Evolutionary conservation across 2,797 vertebrate genomes (phyloP).

Genomic region (Brotogeris chrysoptera): DNA sequence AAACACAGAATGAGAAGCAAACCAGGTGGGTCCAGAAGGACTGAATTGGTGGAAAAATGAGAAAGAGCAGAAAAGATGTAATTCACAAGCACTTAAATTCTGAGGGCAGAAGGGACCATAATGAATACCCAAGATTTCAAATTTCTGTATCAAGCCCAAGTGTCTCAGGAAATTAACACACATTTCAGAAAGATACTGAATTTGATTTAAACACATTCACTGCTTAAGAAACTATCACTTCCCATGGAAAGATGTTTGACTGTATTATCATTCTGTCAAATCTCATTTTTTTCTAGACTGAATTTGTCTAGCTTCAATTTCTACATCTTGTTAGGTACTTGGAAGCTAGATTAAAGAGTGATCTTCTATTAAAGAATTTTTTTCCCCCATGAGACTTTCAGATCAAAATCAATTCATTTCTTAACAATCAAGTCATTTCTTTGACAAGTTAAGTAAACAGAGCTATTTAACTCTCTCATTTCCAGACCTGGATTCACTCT

Average conservation of each 20-base stretch:
- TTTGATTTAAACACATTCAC: not conserved
- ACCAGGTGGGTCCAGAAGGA: not conserved
- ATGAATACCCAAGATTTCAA: not conserved
- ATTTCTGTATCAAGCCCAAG: not conserved
- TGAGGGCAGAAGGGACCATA: not conserved
- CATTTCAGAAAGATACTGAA: not conserved
- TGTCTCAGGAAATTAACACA: not conserved
- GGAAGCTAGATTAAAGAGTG: constrained; percentile 20
- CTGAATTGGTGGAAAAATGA: not conserved
- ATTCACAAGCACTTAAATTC: not conserved
- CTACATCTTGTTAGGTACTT: not conserved
- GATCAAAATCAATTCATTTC: constrained; percentile 27
- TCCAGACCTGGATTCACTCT: not conserved
- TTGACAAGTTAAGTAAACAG: constrained; percentile 1
- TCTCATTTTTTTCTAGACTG: not conserved
- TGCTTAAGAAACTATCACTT: not conserved
- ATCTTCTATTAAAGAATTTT: not conserved
- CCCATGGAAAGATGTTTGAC: not conserved
- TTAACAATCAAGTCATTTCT: not conserved
- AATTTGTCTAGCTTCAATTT: constrained; percentile 32
- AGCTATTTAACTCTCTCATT: not conserved
- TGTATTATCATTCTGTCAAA: not conserved
- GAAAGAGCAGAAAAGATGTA: not conserved
- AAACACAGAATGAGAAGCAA: not conserved
- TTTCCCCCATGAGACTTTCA: not conserved